Evolutionary conservation across 2,888 invertebrate genomes (phyloP).

Genomic region (Stictocephala bisonia): DNA sequence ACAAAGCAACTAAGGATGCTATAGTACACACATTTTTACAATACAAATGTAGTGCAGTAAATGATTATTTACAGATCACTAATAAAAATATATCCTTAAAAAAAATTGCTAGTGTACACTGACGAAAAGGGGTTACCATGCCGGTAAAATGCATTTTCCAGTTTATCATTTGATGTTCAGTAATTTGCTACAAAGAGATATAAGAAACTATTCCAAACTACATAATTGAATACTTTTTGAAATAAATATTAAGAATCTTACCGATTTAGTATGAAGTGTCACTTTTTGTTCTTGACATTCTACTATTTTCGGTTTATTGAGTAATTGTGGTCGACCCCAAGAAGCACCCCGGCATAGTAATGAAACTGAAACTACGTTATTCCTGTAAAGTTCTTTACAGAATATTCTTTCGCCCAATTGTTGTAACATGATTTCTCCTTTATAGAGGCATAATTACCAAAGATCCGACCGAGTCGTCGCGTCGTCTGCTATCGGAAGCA

Average conservation of each 20-base stretch:
- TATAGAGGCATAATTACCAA: background rate
- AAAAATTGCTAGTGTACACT: no score
- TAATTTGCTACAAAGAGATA: no score
- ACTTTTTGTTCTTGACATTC: background rate
- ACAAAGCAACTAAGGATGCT: no score
- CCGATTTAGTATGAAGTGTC: background rate
- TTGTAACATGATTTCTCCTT: constrained; percentile 19
- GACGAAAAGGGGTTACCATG: no score
- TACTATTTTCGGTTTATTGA: background rate
- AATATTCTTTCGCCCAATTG: background rate
- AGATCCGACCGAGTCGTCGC: background rate
- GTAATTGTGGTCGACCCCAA: background rate
- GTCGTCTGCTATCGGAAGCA: background rate
- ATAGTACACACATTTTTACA: no score
- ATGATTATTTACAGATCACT: no score
- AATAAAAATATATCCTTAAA: no score
- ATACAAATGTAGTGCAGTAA: no score
- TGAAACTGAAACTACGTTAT: background rate
- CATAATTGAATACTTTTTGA: background rate
- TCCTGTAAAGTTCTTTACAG: background rate
- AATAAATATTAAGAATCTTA: background rate
- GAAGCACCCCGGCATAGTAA: background rate
- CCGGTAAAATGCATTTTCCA: no score
- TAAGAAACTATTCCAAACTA: no score
- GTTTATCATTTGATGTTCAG: no score